A percentile compares a stretch with the other conserved stretches of the same genome.
These are phyloP conservation scores for Hucho hucho DNA, from an alignment of 2,113 vertebrate species.

Conservation along the genomic window DNA sequence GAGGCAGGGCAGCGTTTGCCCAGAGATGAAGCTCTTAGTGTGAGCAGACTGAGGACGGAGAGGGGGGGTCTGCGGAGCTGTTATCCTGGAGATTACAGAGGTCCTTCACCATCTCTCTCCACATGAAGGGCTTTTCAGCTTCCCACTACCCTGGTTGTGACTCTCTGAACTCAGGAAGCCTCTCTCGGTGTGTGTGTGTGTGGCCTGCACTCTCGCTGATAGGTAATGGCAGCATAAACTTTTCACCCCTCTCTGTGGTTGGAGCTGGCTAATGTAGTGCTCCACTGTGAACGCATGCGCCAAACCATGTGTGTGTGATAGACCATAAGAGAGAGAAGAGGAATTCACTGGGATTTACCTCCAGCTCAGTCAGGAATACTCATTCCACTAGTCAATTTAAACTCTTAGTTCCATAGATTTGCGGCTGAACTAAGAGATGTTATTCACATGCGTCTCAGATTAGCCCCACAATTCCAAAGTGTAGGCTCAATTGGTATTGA, in stretches of 20 bases:
- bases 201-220: not conserved
- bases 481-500: too few species aligned
- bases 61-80: constrained; percentile 28
- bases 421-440: too few species aligned
- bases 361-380: too few species aligned
- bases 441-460: too few species aligned
- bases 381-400: too few species aligned
- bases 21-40: constrained; percentile 76
- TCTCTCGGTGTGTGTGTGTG: constrained; percentile 4
- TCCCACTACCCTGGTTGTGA: constrained; percentile 55
- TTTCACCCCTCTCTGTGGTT: constrained; percentile 1
- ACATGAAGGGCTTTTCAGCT: constrained; percentile 65
- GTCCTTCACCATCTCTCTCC: constrained; percentile 31
- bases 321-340: too few species aligned
- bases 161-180: constrained; percentile 53
- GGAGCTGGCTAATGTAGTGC: not conserved
- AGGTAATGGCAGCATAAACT: not conserved
- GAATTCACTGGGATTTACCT: too few species aligned
- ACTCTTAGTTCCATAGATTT: too few species aligned
- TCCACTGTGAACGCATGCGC: not conserved
- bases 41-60: constrained; percentile 41
- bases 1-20: constrained; percentile 59
- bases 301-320: constrained; percentile 12
- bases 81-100: constrained; percentile 64
- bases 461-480: too few species aligned